A percentile compares a stretch with the other conserved stretches of the same genome.
Evolutionary conservation across 2,797 vertebrate species (phyloP).

Genomic region (Pseudochirops cupreus): DNA sequence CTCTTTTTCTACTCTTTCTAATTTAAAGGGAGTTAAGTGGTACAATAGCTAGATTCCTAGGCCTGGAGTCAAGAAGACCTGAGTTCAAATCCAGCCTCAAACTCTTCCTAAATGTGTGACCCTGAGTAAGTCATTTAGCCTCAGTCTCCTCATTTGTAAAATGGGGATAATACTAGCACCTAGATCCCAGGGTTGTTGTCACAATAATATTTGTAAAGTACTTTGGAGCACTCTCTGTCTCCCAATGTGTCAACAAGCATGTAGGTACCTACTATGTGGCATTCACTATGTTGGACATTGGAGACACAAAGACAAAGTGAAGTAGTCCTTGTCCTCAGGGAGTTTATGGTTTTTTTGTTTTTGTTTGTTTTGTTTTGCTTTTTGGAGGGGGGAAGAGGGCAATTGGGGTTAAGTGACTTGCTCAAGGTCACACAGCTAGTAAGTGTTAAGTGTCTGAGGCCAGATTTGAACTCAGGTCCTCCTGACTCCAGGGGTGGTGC

Average conservation of each 20-base stretch:
- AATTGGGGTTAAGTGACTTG: no score
- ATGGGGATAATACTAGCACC: neutral
- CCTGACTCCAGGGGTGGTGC: no score
- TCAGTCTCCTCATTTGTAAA: neutral
- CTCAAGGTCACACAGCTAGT: no score
- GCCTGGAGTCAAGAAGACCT: neutral
- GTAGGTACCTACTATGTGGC: neutral
- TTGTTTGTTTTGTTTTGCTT: no score
- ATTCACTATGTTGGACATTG: neutral
- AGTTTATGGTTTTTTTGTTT: neutral
- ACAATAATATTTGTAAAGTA: neutral
- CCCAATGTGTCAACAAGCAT: neutral
- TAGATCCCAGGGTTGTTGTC: neutral
- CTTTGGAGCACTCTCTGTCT: neutral
- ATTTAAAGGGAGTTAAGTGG: neutral
- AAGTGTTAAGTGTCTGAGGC: no score
- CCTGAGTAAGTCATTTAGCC: neutral
- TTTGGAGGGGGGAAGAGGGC: no score
- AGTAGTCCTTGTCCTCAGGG: neutral
- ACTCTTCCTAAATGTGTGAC: neutral
- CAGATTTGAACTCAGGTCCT: no score
- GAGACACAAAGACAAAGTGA: neutral
- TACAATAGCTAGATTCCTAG: neutral
- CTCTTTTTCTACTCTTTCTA: neutral
- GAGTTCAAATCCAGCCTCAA: neutral